phyloP scores from a whole-genome alignment of 2,797 vertebrate genomes.

The Sebastes minor region DNA sequence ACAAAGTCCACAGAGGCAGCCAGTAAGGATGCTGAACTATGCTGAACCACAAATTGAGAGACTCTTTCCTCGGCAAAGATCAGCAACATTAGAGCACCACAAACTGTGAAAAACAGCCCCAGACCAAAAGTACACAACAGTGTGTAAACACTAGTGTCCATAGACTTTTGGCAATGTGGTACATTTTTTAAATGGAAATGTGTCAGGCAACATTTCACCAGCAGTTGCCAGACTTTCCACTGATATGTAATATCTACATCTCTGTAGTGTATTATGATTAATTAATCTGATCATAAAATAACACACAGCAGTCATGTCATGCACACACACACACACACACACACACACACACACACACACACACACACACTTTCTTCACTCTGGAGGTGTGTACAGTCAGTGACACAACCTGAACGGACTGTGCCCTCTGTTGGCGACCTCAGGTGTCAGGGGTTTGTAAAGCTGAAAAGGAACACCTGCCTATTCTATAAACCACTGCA shows the following conservation, averaged over 20 bases:
- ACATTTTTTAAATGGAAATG: background rate
- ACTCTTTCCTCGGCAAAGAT: too few relatives aligned
- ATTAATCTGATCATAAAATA: background rate
- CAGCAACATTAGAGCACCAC: background rate
- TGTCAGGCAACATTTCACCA: background rate
- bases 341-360: background rate
- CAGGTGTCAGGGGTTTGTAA: background rate
- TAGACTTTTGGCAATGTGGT: background rate
- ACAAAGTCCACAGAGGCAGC: too few relatives aligned
- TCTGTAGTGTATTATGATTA: background rate
- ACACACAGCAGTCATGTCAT: background rate
- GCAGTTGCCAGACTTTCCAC: background rate
- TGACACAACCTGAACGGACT: conserved; percentile 18
- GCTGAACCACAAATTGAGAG: too few relatives aligned
- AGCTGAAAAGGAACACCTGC: background rate
- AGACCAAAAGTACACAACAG: background rate
- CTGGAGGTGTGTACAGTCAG: background rate
- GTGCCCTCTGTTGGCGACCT: conserved; percentile 52
- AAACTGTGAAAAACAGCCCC: too few relatives aligned
- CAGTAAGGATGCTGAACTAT: too few relatives aligned
- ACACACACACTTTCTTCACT: background rate
- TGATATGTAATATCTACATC: background rate
- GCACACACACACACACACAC: background rate
- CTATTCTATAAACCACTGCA: background rate
- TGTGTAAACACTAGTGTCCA: background rate